A percentile compares a stretch with the other conserved stretches of the same genome.
Conservation (phyloP, 2,797 vertebrate genomes). For the Acipenser oxyrinchus region DNA sequence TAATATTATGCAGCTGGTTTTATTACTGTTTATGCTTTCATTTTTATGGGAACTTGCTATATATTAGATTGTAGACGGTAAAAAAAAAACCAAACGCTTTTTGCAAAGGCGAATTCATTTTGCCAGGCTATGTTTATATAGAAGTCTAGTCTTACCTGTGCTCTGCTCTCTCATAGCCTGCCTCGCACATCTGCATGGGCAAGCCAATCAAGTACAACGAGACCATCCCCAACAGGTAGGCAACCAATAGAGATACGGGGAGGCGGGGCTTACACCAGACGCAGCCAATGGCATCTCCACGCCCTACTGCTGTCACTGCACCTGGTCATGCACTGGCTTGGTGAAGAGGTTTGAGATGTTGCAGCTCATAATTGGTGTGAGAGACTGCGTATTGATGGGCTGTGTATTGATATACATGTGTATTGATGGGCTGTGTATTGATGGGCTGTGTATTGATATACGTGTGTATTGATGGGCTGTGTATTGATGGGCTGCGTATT, state of each 20-base stretch:
- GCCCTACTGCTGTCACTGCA: neutral
- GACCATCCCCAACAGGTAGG: slow-evolving; percentile 60
- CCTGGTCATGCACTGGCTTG: neutral
- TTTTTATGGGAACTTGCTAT: neutral
- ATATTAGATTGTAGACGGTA: neutral
- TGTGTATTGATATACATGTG: too few species aligned
- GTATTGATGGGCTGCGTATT: too few species aligned
- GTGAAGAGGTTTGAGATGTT: neutral
- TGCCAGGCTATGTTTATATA: neutral
- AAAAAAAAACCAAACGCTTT: too few species aligned
- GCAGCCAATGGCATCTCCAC: too few species aligned
- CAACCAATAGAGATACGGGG: neutral
- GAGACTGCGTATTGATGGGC: neutral
- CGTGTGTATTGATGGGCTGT: too few species aligned
- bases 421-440: too few species aligned
- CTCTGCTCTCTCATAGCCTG: slow-evolving; percentile 34
- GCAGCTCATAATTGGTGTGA: neutral
- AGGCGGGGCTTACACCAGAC: too few species aligned
- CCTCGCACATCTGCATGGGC: slow-evolving; percentile 51
- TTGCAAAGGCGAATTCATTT: neutral
- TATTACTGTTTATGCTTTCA: slow-evolving; percentile 17
- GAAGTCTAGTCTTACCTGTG: neutral
- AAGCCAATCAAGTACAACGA: slow-evolving; percentile 43
- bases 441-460: too few species aligned
- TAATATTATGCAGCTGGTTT: slow-evolving; percentile 8